These are phyloP conservation scores for Leuctra nigra DNA, from an alignment of 2,888 invertebrate species.

Conservation along the genomic window DNA sequence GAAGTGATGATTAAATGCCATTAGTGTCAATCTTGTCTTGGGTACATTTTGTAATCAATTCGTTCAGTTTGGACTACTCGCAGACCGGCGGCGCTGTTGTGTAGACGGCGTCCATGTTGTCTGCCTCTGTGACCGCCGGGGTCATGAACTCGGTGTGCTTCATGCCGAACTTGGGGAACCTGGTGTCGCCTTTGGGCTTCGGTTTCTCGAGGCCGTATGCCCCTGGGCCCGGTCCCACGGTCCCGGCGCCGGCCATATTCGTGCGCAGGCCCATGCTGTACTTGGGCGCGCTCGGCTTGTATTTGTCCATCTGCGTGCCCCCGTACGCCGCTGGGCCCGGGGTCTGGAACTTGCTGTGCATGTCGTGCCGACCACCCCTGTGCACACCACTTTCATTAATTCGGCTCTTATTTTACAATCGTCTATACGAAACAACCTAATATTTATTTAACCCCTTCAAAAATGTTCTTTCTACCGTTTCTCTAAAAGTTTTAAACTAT, in stretches of 20 bases:
- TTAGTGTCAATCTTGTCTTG: too few relatives aligned
- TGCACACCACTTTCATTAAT: too few relatives aligned
- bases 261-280: slow-evolving; percentile 35
- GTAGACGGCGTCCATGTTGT: slow-evolving; percentile 33
- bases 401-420: too few relatives aligned
- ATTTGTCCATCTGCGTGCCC: slow-evolving; percentile 33
- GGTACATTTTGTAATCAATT: too few relatives aligned
- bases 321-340: slow-evolving; percentile 45
- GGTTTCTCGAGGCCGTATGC: slow-evolving; percentile 41
- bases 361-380: slow-evolving; percentile 31
- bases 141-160: slow-evolving; percentile 45
- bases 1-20: too few relatives aligned
- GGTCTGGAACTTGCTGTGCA: slow-evolving; percentile 29
- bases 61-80: too few relatives aligned
- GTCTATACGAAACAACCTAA: too few relatives aligned
- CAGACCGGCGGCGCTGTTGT: too few relatives aligned
- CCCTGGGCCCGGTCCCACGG: slow-evolving; percentile 47
- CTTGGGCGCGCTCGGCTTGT: slow-evolving; percentile 35
- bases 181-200: slow-evolving; percentile 47
- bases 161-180: too few relatives aligned
- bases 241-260: slow-evolving; percentile 31
- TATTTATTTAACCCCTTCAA: too few relatives aligned
- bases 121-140: slow-evolving; percentile 52
- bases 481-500: too few relatives aligned
- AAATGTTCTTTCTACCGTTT: too few relatives aligned